Base-by-base conservation (phyloP, 2,113 vertebrate species). In the Lepus timidus region DNA sequence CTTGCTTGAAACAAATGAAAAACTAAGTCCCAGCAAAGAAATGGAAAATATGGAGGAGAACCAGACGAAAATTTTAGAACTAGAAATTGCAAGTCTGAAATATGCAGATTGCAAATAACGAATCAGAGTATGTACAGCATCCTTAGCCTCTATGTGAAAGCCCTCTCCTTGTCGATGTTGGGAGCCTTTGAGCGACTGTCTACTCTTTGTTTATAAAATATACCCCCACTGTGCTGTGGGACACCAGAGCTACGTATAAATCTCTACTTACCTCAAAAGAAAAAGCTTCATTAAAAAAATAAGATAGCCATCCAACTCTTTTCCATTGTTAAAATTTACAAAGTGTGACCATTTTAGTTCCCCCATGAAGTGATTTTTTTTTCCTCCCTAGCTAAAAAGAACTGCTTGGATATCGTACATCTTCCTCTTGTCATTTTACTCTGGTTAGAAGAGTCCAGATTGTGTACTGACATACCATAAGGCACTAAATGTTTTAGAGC, bases 211-310 rank as follows among this genome's bases (percentile, higher is more conserved):
- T 58, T 58, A 58, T 19, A 58, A 58, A 58, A 19, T 19, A 13
- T 58, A 58, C 55, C 55, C 39, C 55, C 55, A 58, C 19, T 58
- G 55, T 58, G 55, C 10, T 58, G 14, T 58, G 55, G 55, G 19
- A 58, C 19, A 19, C 55, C 19, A 58, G 55, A 14, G 12, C 55
- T 58, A 19, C 23, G 31, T n/a, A 7, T 79, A 19, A 89, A 79
- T 79, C 62, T 39, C 39, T 33, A 84, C 17, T 79, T 89, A 74
- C 44, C 19, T 84, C 39, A 68, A 89, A 94, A 75, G n/a, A 73
- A 73, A 86, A 84, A 73, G 9, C 75, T 61, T 94, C 51, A 78
- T 84, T 87, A 31, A 52, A 70, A 55, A 78, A 51, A 68, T 31
- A 51, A 58, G 10, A 68, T 67, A 83, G 81, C 91, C 80, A 88